Evolutionary conservation across 2,888 invertebrate genomes (phyloP), one percentile per base, ranked within the genome.

Genomic region (Notodonta ziczac): DNA sequence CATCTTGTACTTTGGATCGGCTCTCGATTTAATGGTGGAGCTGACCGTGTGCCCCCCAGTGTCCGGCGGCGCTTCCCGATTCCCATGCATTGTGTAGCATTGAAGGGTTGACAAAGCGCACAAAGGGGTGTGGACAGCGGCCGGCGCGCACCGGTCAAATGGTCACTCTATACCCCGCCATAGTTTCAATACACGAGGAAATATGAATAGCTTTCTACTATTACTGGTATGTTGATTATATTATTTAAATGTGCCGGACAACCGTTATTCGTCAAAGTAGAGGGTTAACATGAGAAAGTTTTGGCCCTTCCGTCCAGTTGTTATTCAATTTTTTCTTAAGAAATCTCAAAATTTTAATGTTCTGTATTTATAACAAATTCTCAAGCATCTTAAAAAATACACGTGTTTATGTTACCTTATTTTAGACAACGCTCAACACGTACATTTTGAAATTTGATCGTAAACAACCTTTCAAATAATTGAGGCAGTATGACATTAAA

Each of bases 51-150:
- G 68, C 67, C 72, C 67, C 73, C 70, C 74, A 66, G 62, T 68
- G 76, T 69, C 70, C 74, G 74, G 71, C 74, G 74, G 70, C 81
- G 90, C 89, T 92, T 91, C 91, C 93, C 91, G 88, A 87, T 93
- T 93, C 92, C 92, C 92, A 91, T 80, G 80, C 85, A 83, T 90
- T 90, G 88, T 90, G 69, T 78, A 12, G 63, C 82, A 74, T 81
- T 88, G 87, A 92, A 89, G 88, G 88, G 87, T 85, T 82, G 76
- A 91, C 91, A 92, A 92, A 84, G 76, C 62, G 61, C 81, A 92
- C 89, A 93, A 93, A 89, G 79, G 90, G 90, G 93, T 93, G 93
- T 87, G 88, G 93, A 93, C 92, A 92, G 90, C 89, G 78, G 80
- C 77, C 81, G 79, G 76, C 81, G 74, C 74, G 70, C 87, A 88